Evolutionary conservation across 2,888 invertebrate genomes (phyloP).

Genomic region (Lissonota sp.): DNA sequence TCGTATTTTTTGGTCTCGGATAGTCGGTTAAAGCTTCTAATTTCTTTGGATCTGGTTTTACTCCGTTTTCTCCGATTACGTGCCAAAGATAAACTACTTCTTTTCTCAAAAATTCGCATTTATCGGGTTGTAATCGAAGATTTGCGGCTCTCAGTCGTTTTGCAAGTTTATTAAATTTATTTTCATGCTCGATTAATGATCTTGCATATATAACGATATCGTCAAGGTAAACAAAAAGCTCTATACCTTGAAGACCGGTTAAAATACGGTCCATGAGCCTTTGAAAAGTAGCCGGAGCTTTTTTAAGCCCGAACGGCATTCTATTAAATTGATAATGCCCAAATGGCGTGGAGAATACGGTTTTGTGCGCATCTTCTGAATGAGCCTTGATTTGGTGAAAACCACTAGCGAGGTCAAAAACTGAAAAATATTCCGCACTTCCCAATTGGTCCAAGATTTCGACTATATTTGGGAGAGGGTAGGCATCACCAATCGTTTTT

Average conservation of each 20-base stretch:
- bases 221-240: conserved; percentile 70
- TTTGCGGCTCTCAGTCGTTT: no score
- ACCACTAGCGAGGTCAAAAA: conserved; percentile 65
- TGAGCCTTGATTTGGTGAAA: conserved; percentile 65
- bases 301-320: conserved; percentile 71
- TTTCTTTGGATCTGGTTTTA: no score
- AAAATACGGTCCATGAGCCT: conserved; percentile 67
- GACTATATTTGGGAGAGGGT: conserved; percentile 45
- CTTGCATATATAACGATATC: conserved; percentile 69
- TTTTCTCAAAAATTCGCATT: no score
- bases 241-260: conserved; percentile 62
- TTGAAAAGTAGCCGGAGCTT: conserved; percentile 65
- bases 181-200: no score
- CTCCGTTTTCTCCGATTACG: no score
- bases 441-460: conserved; percentile 68
- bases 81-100: no score
- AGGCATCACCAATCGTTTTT: background rate
- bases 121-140: conserved; percentile 41
- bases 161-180: no score
- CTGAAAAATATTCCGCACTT: conserved; percentile 63
- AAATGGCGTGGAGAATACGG: conserved; percentile 69
- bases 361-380: conserved; percentile 48
- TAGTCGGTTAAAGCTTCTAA: no score
- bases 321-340: conserved; percentile 72
- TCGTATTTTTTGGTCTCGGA: background rate